phyloP scores from a whole-genome alignment of 2,797 vertebrate genomes.

The Poeciliopsis infans region DNA sequence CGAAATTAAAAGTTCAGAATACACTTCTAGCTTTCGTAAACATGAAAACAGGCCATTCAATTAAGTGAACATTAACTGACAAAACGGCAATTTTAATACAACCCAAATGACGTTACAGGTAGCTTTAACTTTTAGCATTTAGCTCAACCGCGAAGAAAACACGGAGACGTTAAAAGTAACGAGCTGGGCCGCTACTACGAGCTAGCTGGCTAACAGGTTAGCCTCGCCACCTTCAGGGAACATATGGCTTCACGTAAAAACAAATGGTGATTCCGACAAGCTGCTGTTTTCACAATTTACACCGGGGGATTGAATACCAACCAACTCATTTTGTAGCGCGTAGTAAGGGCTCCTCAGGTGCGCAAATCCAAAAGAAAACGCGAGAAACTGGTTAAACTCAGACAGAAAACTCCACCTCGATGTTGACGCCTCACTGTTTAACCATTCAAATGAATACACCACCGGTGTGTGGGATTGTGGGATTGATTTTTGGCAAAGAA shows the following conservation, averaged over 20 bases:
- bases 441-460: conserved; percentile 83
- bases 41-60: background rate
- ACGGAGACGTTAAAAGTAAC: conserved; percentile 31
- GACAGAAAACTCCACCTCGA: conserved; percentile 11
- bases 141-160: conserved; percentile 37
- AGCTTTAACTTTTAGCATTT: conserved; percentile 33
- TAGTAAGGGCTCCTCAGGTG: conserved; percentile 2
- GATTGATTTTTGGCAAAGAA: conserved; percentile 63
- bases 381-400: conserved; percentile 34
- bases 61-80: background rate
- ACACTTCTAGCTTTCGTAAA: background rate
- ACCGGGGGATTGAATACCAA: conserved; percentile 51
- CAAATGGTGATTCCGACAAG: background rate
- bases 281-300: background rate
- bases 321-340: conserved; percentile 65
- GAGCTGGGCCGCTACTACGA: conserved; percentile 55
- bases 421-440: conserved; percentile 30
- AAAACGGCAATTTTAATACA: background rate
- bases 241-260: conserved; percentile 45
- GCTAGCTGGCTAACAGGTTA: conserved; percentile 46
- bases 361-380: conserved; percentile 32
- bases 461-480: conserved; percentile 70
- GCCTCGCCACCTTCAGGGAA: conserved; percentile 32
- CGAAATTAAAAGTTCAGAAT: background rate
- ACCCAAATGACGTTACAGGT: background rate